Evolutionary conservation across 23 tunicate genomes (phyloP), one percentile per base, ranked within the genome.

Genomic region (Trididemnum nubilum): DNA sequence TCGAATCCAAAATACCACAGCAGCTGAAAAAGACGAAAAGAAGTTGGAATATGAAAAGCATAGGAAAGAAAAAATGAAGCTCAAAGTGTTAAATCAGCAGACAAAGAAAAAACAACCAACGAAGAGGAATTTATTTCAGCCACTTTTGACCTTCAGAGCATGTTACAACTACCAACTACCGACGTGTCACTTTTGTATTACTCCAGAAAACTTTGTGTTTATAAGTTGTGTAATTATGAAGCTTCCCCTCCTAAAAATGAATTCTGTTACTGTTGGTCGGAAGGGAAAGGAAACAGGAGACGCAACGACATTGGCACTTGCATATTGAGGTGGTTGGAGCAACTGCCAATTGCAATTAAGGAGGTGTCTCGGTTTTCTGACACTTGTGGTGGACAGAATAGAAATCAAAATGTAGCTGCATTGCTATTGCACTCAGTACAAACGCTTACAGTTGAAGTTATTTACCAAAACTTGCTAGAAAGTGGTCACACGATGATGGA

Each of bases 31-130:
- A 24, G 27, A 21, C 19, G 69, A 63, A 5, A 4, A 15, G 25
- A 22, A 63, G n/a, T n/a, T n/a, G n/a, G n/a, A n/a, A n/a, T 63
- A 63, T n/a, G 69, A 63, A 7, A 24, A 63, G 69, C 25, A 63
- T 4, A 63, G 28, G 27, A 63, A 15, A 18, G 25, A 63, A 18
- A 18, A 26, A 24, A 21, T 21, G 69, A 18, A 5, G 25, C 25
- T 21, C 22, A 63, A 63, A n/a, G n/a, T n/a, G n/a, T n/a, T n/a
- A n/a, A n/a, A n/a, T n/a, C 27, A 63, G 27, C 25, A 63, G 69
- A 63, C 28, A 63, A 63, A 63, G 28, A 63, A n/a, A 7, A n/a
- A n/a, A 4, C 69, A 21, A 24, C 69, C 22, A 63, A 24, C 25
- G n/a, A n/a, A n/a, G n/a, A 22, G 5, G 7, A 22, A 21, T 63